Evolutionary conservation across 2,113 vertebrate genomes (phyloP), one percentile per base, ranked within the genome.

Genomic region (Trogon surrucura): DNA sequence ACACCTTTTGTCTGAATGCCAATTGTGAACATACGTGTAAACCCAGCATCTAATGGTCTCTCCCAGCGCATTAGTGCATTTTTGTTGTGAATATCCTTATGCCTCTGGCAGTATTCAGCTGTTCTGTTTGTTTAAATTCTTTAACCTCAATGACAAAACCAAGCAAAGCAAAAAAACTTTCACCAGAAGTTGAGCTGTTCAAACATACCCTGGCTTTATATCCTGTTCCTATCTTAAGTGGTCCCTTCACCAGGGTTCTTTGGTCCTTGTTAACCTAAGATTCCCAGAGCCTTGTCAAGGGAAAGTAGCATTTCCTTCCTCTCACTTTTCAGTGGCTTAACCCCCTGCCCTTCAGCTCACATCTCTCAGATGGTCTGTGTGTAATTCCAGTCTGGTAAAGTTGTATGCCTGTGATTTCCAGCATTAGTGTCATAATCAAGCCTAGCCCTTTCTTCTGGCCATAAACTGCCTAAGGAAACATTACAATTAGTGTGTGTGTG

Each of bases 101-200:
- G 61, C 61, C 36, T 95, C 61, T 92, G 53, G 32, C 65, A 67
- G 26, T 6, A 2, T 74, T 93, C 56, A 84, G 19, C 26, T 11
- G 4, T 89, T 92, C 41, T 85, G 17, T 78, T 62, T 88, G 25
- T 93, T 94, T 88, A 85, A 73, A 34, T 60, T 88, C 38, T 85
- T 91, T 75, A 84, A 61, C 15, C 38, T 90, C 41, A 70, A 20
- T 64, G 67, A 45, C 60, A 60, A 79, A 80, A 62, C 18, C 82
- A 81, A 96, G 71, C 38, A 92, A 80, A 91, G 57, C 48, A 79
- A 91, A 89, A 61, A 70, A 74, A 34, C 26, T 70, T 88, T 15
- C 1, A 45, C 34, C 32, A 92, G 64, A 78, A 53, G 5, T 18
- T 83, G 65, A 94, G 32, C 60, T 93, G 44, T 94, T 88, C 26